phyloP scores from a whole-genome alignment of 1,140 invertebrate genomes.

The Hycleus phaleratus region DNA sequence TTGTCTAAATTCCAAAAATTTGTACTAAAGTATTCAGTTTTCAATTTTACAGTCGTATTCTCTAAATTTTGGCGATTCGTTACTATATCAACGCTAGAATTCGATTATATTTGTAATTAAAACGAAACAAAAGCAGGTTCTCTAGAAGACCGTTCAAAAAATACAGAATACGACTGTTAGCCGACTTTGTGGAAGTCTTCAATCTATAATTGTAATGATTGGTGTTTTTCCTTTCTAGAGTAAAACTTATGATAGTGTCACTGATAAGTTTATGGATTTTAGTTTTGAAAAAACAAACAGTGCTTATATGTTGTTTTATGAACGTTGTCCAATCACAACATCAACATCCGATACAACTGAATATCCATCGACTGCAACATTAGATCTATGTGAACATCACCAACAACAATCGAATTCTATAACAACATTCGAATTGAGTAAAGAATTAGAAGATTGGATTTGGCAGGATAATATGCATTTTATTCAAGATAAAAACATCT shows the following conservation, averaged over 20 bases:
- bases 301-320: constrained; percentile 96
- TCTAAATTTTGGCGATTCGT: too few relatives aligned
- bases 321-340: constrained; percentile 52
- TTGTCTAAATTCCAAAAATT: too few relatives aligned
- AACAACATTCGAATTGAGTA: constrained; percentile 55
- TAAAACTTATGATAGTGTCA: constrained; percentile 92
- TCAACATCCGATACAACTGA: constrained; percentile 11
- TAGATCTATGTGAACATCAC: constrained; percentile 34
- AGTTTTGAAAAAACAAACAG: constrained; percentile 96
- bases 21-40: too few relatives aligned
- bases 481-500: constrained; percentile 90
- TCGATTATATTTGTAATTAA: too few relatives aligned
- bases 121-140: too few relatives aligned
- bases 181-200: too few relatives aligned
- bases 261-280: constrained; percentile 95
- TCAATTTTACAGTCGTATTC: too few relatives aligned
- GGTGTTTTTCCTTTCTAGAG: constrained; percentile 51
- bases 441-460: constrained; percentile 82
- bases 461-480: constrained; percentile 96
- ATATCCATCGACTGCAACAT: constrained; percentile 36
- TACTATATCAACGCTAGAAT: too few relatives aligned
- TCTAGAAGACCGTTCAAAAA: too few relatives aligned
- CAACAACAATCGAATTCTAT: constrained; percentile 22
- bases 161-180: too few relatives aligned
- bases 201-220: background rate